Evolutionary conservation across 2,113 vertebrate genomes (phyloP).

Genomic region (Epinephelus lanceolatus): DNA sequence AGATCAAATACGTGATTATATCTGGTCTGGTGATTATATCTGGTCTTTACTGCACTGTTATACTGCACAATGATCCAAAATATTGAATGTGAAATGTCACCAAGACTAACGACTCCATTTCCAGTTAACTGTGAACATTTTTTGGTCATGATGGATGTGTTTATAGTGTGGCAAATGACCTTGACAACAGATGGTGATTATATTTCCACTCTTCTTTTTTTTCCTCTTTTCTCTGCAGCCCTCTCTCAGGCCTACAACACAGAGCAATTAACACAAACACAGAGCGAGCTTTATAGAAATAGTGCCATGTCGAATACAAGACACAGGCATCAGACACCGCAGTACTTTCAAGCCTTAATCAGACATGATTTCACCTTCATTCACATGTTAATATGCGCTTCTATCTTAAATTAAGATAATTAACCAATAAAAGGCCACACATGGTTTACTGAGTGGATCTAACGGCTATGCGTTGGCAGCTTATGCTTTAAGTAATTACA

Average conservation of each 20-base stretch:
- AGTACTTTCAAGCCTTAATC: constrained; percentile 26
- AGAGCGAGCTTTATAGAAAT: constrained; percentile 49
- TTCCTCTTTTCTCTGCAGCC: constrained; percentile 30
- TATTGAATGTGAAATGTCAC: constrained; percentile 80
- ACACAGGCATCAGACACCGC: constrained; percentile 10
- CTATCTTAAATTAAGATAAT: background rate
- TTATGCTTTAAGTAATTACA: background rate
- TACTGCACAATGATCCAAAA: constrained; percentile 77
- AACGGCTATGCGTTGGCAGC: background rate
- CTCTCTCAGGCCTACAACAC: constrained; percentile 45
- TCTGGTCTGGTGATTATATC: constrained; percentile 69
- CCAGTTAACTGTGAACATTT: constrained; percentile 66
- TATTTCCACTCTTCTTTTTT: constrained; percentile 37
- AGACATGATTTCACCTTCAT: constrained; percentile 14
- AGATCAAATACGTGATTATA: constrained; percentile 69
- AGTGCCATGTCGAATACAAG: constrained; percentile 45
- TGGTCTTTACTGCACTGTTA: constrained; percentile 65
- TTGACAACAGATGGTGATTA: constrained; percentile 82
- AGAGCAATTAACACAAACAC: constrained; percentile 55
- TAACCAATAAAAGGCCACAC: background rate
- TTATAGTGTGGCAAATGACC: constrained; percentile 75
- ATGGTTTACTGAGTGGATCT: background rate
- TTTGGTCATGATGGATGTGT: constrained; percentile 77
- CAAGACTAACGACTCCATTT: constrained; percentile 78
- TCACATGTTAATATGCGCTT: background rate